Evolutionary conservation across 2,888 invertebrate species (phyloP).

Genomic region (Chironomus tentans): DNA sequence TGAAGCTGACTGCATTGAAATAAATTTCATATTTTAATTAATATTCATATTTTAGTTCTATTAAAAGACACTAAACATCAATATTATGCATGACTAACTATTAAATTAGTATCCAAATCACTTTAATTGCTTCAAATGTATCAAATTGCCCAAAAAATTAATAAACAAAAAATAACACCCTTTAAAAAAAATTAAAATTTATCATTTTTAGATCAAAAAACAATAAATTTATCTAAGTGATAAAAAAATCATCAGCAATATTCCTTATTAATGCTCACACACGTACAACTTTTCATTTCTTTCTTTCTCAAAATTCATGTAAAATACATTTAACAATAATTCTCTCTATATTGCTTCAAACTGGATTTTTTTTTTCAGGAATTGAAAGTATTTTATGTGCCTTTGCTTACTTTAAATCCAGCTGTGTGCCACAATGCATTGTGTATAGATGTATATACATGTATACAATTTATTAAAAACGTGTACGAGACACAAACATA

Average conservation of each 20-base stretch:
- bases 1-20: too few species aligned
- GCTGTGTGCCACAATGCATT: constrained; percentile 3
- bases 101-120: too few species aligned
- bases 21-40: too few species aligned
- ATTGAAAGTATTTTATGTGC: constrained; percentile 15
- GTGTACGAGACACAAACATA: not conserved
- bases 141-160: too few species aligned
- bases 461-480: not conserved
- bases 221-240: too few species aligned
- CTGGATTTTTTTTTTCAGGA: constrained; percentile 19
- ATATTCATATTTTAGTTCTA: too few species aligned
- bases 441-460: not conserved
- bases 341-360: constrained; percentile 1
- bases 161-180: too few species aligned
- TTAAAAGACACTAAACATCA: too few species aligned
- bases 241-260: not conserved
- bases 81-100: too few species aligned
- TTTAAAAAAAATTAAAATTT: too few species aligned
- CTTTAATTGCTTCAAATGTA: too few species aligned
- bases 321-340: not conserved
- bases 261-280: not conserved
- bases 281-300: not conserved
- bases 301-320: not conserved
- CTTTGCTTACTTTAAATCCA: constrained; percentile 13
- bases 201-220: too few species aligned